phyloP scores from a whole-genome alignment of 2,113 vertebrate species.

The Mionectes macconnelli region DNA sequence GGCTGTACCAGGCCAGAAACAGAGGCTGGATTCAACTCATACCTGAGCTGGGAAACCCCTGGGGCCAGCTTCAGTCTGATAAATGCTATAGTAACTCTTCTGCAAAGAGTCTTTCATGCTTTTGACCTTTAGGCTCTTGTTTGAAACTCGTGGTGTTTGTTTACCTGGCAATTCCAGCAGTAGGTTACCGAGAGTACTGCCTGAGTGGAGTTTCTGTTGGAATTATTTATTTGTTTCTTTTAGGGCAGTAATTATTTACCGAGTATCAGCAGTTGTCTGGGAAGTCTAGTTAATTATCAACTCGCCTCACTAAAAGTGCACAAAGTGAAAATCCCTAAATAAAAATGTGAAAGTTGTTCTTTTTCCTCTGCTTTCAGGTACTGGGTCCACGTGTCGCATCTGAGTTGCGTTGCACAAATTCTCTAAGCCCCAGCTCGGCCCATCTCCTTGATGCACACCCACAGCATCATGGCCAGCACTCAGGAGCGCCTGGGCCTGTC shows the following conservation, averaged over 20 bases:
- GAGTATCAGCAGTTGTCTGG: background rate
- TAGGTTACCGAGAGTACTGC: background rate
- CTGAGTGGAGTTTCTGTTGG: conserved; percentile 8
- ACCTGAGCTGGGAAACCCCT: background rate
- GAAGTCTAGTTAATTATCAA: conserved; percentile 50
- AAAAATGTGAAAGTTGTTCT: background rate
- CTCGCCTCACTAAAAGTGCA: background rate
- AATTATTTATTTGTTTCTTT: conserved; percentile 9
- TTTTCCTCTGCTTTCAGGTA: conserved; percentile 48
- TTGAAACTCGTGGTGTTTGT: background rate
- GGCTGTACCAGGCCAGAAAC: background rate
- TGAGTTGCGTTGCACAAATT: background rate
- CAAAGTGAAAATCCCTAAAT: background rate
- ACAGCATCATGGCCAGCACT: conserved; percentile 92
- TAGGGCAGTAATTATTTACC: conserved; percentile 42
- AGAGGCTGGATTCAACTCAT: background rate
- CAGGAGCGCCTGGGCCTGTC: conserved; percentile 92
- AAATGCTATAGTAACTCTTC: background rate
- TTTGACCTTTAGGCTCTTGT: background rate
- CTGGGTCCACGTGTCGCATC: background rate
- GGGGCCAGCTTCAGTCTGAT: background rate
- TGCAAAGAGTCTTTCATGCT: background rate
- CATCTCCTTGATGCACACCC: conserved; percentile 80
- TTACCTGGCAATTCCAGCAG: background rate
- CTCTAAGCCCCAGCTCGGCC: conserved; percentile 55